Evolutionary conservation across 1,140 invertebrate genomes (phyloP).

Genomic region (Drosophila eugracilis): DNA sequence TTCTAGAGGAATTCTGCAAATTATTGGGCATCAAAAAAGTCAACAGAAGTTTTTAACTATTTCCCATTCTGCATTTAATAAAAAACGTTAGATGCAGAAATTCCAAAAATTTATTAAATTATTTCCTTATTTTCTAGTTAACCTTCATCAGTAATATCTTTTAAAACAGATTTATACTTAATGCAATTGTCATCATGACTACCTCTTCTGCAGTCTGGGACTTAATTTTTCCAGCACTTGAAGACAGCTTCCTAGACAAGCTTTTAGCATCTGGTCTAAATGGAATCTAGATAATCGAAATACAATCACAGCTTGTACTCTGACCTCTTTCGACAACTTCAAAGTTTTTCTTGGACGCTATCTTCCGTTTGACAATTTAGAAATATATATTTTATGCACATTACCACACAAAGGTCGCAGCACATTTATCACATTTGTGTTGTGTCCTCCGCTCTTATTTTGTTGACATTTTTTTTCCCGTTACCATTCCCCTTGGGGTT

Average conservation of each 20-base stretch:
- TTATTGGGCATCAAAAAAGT: too few species aligned
- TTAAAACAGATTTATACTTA: too few species aligned
- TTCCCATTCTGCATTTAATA: too few species aligned
- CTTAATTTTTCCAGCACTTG: constrained; percentile 1
- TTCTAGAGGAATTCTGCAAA: too few species aligned
- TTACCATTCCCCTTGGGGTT: constrained; percentile 16
- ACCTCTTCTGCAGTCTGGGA: background rate
- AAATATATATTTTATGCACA: constrained; percentile 62
- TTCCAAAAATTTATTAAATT: too few species aligned
- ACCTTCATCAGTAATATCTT: too few species aligned
- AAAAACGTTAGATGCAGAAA: too few species aligned
- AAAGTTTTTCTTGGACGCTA: background rate
- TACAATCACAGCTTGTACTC: constrained; percentile 21
- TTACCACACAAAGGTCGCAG: constrained; percentile 60
- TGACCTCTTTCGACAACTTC: constrained; percentile 22
- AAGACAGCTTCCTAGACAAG: constrained; percentile 13
- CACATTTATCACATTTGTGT: constrained; percentile 66
- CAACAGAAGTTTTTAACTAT: too few species aligned
- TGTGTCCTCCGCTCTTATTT: constrained; percentile 19
- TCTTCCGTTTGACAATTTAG: constrained; percentile 32
- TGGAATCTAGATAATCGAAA: constrained; percentile 27
- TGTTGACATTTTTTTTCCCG: constrained; percentile 32
- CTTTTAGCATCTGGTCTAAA: constrained; percentile 16
- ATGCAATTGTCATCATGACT: too few species aligned
- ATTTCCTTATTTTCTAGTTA: too few species aligned